These are phyloP conservation scores for Pogonocichla stellata DNA, from an alignment of 2,113 vertebrate genomes.

Conservation along the genomic window DNA sequence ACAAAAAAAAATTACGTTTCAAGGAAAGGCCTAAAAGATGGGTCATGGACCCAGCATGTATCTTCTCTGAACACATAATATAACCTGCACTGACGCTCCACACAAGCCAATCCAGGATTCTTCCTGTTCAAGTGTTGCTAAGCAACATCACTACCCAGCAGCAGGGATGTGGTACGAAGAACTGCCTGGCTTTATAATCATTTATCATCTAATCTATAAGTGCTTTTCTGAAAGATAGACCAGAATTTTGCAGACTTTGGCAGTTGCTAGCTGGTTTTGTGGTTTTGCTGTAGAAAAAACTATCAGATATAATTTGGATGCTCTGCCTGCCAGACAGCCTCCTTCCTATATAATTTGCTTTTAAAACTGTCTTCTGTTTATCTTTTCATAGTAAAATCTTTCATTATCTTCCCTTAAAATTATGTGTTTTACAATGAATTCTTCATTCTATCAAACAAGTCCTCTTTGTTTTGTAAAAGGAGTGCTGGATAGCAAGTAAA, in stretches of 20 bases:
- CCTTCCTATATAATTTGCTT: not conserved
- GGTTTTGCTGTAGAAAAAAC: not conserved
- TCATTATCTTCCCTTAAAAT: not conserved
- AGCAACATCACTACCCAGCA: conserved; percentile 67
- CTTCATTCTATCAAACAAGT: not conserved
- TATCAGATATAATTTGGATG: not conserved
- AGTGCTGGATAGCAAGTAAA: not conserved
- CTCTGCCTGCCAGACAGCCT: not conserved
- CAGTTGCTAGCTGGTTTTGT: not conserved
- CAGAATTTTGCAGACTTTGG: not conserved
- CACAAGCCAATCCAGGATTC: conserved; percentile 46
- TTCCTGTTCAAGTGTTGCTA: conserved; percentile 68
- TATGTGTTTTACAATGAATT: not conserved
- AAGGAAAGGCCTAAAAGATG: not conserved
- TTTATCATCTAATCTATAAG: conserved; percentile 59
- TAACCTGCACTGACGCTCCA: conserved; percentile 15
- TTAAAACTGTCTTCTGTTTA: not conserved
- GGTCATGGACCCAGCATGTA: not conserved
- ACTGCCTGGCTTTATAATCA: conserved; percentile 32
- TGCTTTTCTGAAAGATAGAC: conserved; percentile 50
- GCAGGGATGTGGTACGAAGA: conserved; percentile 46
- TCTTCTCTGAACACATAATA: conserved; percentile 1
- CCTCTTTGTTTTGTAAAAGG: not conserved
- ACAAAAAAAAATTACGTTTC: not conserved
- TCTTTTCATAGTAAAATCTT: not conserved